Percentiles rank a stretch among this genome's conserved stretches.
These are phyloP conservation scores for Pollenia griseotomentosa DNA, from an alignment of 2,888 invertebrate species.

Conservation along the genomic window DNA sequence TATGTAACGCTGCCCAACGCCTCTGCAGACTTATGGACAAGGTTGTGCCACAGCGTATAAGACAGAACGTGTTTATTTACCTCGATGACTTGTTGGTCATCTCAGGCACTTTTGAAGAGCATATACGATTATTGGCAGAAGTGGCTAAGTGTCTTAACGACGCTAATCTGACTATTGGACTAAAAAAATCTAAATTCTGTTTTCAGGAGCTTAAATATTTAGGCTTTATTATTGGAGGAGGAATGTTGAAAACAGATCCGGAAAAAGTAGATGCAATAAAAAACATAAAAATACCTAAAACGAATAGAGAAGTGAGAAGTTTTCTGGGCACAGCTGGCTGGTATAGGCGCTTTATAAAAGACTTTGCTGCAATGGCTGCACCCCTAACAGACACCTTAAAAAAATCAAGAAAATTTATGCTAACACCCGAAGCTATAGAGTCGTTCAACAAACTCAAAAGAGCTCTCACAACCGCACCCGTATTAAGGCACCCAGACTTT, in stretches of 20 bases:
- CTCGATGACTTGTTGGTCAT: neutral
- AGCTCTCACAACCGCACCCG: neutral
- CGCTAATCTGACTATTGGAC: neutral
- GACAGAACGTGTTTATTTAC: neutral
- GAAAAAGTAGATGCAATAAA: neutral
- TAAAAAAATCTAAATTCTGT: neutral
- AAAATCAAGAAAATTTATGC: too few relatives aligned
- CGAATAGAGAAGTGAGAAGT: neutral
- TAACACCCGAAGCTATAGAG: too few relatives aligned
- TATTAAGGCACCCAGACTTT: conserved; percentile 1
- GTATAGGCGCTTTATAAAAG: neutral
- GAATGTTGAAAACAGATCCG: neutral
- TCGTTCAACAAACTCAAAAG: neutral
- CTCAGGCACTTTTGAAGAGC: neutral
- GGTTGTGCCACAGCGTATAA: neutral
- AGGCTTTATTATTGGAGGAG: neutral
- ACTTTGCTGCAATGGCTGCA: neutral
- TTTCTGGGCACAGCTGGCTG: neutral
- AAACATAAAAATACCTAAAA: neutral
- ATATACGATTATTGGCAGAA: neutral
- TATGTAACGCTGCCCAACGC: conserved; percentile 1
- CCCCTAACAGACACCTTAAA: neutral
- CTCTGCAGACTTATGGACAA: neutral
- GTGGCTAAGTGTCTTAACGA: neutral
- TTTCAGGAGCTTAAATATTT: neutral